Evolutionary conservation across 2,797 vertebrate species (phyloP).

Genomic region (Ptychadena robeensis): DNA sequence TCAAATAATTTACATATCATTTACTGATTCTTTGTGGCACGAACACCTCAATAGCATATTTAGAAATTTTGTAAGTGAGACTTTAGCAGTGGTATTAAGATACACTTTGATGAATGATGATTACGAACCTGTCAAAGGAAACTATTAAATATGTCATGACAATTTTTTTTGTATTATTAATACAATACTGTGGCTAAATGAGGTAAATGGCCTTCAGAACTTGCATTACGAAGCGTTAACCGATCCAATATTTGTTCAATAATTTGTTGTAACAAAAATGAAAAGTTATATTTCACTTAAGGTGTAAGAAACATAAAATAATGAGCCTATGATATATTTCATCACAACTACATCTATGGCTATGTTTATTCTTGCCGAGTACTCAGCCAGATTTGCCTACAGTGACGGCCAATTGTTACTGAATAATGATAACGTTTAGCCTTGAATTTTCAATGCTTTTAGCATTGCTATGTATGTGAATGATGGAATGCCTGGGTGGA

Average conservation of each 20-base stretch:
- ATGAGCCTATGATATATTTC: conserved; percentile 24
- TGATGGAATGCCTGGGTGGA: conserved; percentile 40
- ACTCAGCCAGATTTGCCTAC: conserved; percentile 34
- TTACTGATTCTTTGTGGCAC: too few species aligned
- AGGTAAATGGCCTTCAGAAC: background rate
- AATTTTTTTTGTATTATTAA: too few species aligned
- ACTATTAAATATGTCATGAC: too few species aligned
- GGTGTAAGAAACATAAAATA: conserved; percentile 6
- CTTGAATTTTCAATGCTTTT: conserved; percentile 51
- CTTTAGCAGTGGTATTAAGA: too few species aligned
- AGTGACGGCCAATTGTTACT: conserved; percentile 48
- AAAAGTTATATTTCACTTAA: background rate
- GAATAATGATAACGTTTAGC: conserved; percentile 53
- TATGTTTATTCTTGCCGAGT: conserved; percentile 23
- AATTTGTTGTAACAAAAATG: conserved; percentile 1
- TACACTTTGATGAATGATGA: too few species aligned
- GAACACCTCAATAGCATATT: too few species aligned
- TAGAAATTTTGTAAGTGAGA: too few species aligned
- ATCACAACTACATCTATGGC: background rate
- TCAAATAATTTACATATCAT: too few species aligned
- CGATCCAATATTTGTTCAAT: background rate
- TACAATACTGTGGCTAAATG: too few species aligned
- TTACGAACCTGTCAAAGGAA: too few species aligned
- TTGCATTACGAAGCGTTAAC: too few species aligned
- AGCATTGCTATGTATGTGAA: conserved; percentile 42